Evolutionary conservation across 2,888 invertebrate genomes (phyloP).

Genomic region (Hybos culiciformis): DNA sequence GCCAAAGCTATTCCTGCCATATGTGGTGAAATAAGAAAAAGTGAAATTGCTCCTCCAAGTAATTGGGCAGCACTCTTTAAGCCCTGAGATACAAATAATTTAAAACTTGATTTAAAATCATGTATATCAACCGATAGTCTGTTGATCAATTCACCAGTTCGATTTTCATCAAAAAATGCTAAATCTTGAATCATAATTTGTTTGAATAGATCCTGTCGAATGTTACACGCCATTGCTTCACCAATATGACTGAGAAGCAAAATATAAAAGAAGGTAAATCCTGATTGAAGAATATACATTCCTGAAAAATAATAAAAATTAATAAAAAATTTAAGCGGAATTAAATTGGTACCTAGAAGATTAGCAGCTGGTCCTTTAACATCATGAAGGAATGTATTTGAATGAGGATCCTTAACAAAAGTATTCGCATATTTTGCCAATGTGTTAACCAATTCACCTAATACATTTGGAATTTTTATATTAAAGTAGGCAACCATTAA

Average conservation of each 20-base stretch:
- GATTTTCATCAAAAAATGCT: constrained; percentile 77
- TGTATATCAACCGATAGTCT: constrained; percentile 87
- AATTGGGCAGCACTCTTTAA: constrained; percentile 78
- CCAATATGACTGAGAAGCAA: constrained; percentile 75
- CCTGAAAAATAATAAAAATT: too few species aligned
- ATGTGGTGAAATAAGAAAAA: constrained; percentile 80
- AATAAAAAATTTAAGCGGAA: too few species aligned
- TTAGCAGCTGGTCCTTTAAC: constrained; percentile 29
- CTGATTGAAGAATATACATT: constrained; percentile 40
- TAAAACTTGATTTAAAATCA: constrained; percentile 94
- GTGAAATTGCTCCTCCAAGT: constrained; percentile 34
- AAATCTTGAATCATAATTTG: constrained; percentile 78
- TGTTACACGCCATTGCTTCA: constrained; percentile 67
- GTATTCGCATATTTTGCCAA: constrained; percentile 44
- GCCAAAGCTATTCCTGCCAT: constrained; percentile 72
- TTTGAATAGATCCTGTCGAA: constrained; percentile 69
- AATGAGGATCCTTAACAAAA: constrained; percentile 32
- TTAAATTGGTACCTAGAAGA: too few species aligned
- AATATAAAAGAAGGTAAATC: constrained; percentile 83
- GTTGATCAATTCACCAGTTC: constrained; percentile 85
- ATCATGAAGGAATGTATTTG: constrained; percentile 30
- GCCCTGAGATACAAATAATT: constrained; percentile 85
- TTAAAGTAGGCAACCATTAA: constrained; percentile 76
- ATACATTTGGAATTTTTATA: constrained; percentile 72
- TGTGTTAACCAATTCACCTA: constrained; percentile 73